A percentile compares a stretch with the other conserved stretches of the same genome.
Conservation (phyloP, 2,113 vertebrate species). For the Sminthopsis crassicaudata region DNA sequence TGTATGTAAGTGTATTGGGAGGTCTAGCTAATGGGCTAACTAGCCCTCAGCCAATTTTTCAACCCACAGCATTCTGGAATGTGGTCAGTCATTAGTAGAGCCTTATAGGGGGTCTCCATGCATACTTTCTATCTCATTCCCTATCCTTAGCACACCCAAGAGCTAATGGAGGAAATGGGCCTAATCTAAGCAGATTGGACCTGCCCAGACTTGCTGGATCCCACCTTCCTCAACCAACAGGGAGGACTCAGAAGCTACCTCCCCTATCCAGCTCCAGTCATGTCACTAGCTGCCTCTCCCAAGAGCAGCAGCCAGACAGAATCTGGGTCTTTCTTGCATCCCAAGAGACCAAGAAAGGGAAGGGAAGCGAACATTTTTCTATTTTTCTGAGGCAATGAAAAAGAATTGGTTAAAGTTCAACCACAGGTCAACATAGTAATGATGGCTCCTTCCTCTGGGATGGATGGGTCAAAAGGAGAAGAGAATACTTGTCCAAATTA, state of each 20-base stretch:
- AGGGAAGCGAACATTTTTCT: conserved; percentile 44
- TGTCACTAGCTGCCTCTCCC: background rate
- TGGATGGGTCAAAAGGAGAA: background rate
- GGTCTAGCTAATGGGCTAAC: conserved; percentile 78
- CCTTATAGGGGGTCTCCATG: conserved; percentile 66
- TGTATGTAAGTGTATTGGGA: conserved; percentile 75
- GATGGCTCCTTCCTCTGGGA: conserved; percentile 16
- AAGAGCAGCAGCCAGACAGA: background rate
- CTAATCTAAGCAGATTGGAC: conserved; percentile 52
- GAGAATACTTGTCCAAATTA: background rate
- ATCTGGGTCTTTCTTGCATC: conserved; percentile 48
- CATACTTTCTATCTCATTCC: conserved; percentile 44
- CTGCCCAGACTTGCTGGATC: conserved; percentile 64
- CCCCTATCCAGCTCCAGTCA: background rate
- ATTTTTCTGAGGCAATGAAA: conserved; percentile 66
- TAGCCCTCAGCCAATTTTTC: conserved; percentile 73
- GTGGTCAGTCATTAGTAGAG: conserved; percentile 73
- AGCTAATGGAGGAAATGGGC: conserved; percentile 37
- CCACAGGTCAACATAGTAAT: conserved; percentile 57
- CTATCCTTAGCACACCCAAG: conserved; percentile 50
- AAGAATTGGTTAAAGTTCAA: conserved; percentile 72
- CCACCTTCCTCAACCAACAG: conserved; percentile 43
- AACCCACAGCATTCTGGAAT: conserved; percentile 67
- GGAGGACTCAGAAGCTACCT: background rate
- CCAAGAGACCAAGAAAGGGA: background rate